Evolutionary conservation across 1,140 invertebrate species (phyloP).

Genomic region (Delia radicum): DNA sequence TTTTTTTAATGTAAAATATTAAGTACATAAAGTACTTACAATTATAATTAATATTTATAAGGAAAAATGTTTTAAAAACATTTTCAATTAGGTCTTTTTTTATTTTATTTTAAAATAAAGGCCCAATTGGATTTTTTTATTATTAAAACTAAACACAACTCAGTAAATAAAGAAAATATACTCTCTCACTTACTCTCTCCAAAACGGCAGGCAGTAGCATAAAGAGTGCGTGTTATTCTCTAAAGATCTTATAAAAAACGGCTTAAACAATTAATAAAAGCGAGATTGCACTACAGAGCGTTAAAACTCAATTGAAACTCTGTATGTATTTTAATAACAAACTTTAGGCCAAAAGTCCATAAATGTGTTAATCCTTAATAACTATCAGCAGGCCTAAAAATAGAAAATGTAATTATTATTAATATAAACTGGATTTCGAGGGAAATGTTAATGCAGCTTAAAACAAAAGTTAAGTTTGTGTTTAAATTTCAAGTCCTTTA

Average conservation of each 20-base stretch:
- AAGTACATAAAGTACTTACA: constrained; percentile 19
- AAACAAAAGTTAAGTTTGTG: no score
- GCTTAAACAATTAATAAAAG: constrained; percentile 15
- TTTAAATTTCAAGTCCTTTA: no score
- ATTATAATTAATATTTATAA: constrained; percentile 1
- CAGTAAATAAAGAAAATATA: neutral
- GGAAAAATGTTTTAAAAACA: constrained; percentile 9
- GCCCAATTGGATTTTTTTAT: constrained; percentile 9
- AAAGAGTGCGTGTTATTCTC: neutral
- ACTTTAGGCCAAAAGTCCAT: constrained; percentile 17
- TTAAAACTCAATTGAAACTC: neutral
- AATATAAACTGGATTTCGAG: no score
- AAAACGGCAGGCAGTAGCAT: neutral
- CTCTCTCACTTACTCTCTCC: neutral
- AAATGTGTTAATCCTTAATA: neutral
- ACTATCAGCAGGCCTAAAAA: constrained; percentile 31
- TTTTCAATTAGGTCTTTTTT: neutral
- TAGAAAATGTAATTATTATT: neutral
- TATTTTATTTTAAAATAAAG: constrained; percentile 1
- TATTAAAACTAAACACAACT: neutral
- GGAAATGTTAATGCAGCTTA: no score
- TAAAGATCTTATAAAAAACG: neutral
- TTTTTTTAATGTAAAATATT: neutral
- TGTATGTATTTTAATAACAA: neutral
- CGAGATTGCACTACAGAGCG: constrained; percentile 16